These are phyloP conservation scores for Mamestra brassicae DNA, from an alignment of 2,888 invertebrate species.

Conservation along the genomic window DNA sequence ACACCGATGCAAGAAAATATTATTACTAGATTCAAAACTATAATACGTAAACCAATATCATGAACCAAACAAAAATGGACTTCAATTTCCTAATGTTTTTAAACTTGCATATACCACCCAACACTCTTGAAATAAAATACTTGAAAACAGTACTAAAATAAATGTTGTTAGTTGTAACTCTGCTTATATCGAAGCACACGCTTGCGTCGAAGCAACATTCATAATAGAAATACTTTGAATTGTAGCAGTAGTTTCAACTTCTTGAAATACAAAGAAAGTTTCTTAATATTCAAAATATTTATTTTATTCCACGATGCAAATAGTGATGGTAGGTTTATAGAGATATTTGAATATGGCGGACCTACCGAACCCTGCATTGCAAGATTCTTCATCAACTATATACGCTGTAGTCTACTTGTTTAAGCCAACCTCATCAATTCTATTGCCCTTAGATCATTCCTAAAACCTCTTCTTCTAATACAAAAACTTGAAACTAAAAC, in stretches of 20 bases:
- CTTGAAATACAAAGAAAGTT: neutral
- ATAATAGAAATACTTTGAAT: conserved; percentile 15
- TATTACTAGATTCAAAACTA: neutral
- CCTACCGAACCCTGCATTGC: neutral
- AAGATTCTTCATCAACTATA: neutral
- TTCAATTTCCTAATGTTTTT: conserved; percentile 10
- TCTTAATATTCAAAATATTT: neutral
- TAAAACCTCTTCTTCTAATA: conserved; percentile 14
- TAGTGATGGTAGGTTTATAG: neutral
- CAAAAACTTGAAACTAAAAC: conserved; percentile 22
- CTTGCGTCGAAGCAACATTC: neutral
- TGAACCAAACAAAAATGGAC: neutral
- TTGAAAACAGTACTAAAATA: conserved; percentile 31
- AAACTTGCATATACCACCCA: neutral
- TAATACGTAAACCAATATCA: neutral
- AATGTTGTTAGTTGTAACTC: conserved; percentile 6
- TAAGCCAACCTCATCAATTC: neutral
- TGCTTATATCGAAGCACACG: conserved; percentile 1
- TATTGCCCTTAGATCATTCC: conserved; percentile 32
- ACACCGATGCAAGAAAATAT: neutral
- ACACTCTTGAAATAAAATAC: neutral
- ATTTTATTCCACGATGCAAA: neutral
- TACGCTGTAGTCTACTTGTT: neutral
- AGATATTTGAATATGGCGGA: neutral
- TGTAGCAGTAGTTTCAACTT: neutral